Conservation (phyloP, 2,113 vertebrate genomes). For the Colossoma macropomum region DNA sequence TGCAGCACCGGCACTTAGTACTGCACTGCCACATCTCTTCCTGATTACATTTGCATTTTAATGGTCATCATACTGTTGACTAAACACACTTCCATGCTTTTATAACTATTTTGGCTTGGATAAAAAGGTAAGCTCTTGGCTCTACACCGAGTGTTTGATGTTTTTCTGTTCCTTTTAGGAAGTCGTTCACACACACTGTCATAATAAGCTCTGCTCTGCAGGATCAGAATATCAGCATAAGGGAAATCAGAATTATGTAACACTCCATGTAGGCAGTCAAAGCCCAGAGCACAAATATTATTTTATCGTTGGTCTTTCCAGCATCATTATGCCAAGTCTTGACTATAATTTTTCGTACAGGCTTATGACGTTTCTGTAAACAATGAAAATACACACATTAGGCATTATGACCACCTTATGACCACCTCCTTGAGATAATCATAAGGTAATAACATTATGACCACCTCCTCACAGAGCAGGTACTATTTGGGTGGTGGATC, state of each 20-base stretch:
- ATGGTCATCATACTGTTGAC: background rate
- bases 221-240: background rate
- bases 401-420: too few relatives aligned
- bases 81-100: background rate
- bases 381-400: background rate
- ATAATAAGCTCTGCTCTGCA: background rate
- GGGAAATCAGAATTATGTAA: background rate
- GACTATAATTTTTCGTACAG: background rate
- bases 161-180: background rate
- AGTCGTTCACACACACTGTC: background rate
- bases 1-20: background rate
- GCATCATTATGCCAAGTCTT: background rate
- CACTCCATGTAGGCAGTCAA: background rate
- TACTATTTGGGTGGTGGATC: too few relatives aligned
- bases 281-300: background rate
- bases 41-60: constrained; percentile 46
- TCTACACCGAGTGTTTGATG: background rate
- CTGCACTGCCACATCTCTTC: background rate
- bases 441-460: too few relatives aligned
- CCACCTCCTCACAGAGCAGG: too few relatives aligned
- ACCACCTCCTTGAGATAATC: too few relatives aligned
- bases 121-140: background rate
- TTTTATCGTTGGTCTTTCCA: background rate
- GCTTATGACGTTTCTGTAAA: background rate
- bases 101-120: background rate